Conservation (phyloP, 2,888 invertebrate genomes). For the Galerucella pusilla region DNA sequence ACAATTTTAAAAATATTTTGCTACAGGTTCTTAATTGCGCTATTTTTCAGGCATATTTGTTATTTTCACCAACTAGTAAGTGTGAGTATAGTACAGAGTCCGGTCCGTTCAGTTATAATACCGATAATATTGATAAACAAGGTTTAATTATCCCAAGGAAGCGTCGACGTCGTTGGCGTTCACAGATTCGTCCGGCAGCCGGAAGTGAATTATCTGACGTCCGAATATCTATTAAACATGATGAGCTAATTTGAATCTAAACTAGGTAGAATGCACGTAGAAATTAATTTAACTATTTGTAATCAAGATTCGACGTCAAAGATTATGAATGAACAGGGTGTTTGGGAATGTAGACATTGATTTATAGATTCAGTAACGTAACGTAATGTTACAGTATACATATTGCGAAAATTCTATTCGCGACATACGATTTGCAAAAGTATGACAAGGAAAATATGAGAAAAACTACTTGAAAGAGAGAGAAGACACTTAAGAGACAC, state of each 20-base stretch:
- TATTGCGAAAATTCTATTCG: too few species aligned
- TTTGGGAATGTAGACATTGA: not conserved
- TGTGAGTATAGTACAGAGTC: too few species aligned
- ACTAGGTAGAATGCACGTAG: constrained; percentile 9
- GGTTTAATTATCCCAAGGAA: not conserved
- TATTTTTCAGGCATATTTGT: too few species aligned
- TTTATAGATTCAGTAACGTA: too few species aligned
- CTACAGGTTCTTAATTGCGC: too few species aligned
- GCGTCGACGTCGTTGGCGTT: not conserved
- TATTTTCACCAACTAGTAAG: too few species aligned
- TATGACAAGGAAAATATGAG: too few species aligned
- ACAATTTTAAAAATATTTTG: too few species aligned
- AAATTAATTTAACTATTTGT: constrained; percentile 25
- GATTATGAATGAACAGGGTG: not conserved
- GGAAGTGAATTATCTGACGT: constrained; percentile 25
- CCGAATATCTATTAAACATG: constrained; percentile 29
- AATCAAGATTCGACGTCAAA: constrained; percentile 15
- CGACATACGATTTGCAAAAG: too few species aligned
- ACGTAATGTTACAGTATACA: too few species aligned
- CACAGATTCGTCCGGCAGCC: constrained; percentile 1
- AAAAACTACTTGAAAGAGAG: too few species aligned
- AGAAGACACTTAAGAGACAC: too few species aligned
- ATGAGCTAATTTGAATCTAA: constrained; percentile 27
- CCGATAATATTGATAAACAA: constrained; percentile 5
- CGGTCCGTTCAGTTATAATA: not conserved